Evolutionary conservation across 2,888 invertebrate genomes (phyloP).

Genomic region (Galeruca laticollis): DNA sequence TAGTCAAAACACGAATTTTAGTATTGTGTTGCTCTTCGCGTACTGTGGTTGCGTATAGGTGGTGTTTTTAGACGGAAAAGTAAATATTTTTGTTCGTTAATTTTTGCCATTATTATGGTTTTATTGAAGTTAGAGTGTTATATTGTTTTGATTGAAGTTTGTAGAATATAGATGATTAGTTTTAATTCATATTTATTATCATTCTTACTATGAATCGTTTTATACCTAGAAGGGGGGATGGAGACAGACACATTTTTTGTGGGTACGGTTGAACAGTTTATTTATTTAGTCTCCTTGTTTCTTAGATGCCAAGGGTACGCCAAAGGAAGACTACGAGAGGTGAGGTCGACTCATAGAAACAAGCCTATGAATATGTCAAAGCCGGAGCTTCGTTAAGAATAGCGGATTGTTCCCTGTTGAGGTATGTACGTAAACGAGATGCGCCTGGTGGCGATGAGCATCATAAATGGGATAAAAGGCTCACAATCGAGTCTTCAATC

Average conservation of each 20-base stretch:
- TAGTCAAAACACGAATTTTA: background rate
- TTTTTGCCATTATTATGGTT: background rate
- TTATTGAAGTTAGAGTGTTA: background rate
- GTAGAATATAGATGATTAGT: background rate
- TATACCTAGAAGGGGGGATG: background rate
- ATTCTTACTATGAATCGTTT: background rate
- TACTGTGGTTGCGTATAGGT: background rate
- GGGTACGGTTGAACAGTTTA: constrained; percentile 1
- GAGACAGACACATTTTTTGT: background rate
- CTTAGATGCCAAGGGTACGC: background rate
- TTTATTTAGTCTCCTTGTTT: background rate
- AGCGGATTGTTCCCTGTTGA: background rate
- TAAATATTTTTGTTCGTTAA: background rate
- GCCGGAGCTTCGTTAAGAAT: background rate
- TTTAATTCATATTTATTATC: too few species aligned
- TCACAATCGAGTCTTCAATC: background rate
- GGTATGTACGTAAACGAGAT: too few species aligned
- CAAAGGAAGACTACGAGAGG: background rate
- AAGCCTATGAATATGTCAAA: background rate
- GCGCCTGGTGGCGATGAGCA: background rate
- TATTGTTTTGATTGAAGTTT: background rate
- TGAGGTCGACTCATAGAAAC: background rate
- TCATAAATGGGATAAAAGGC: background rate
- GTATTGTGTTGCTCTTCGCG: background rate
- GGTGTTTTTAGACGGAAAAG: background rate